These are phyloP conservation scores for Dorcus hopei DNA, from an alignment of 2,888 invertebrate species.

Conservation along the genomic window DNA sequence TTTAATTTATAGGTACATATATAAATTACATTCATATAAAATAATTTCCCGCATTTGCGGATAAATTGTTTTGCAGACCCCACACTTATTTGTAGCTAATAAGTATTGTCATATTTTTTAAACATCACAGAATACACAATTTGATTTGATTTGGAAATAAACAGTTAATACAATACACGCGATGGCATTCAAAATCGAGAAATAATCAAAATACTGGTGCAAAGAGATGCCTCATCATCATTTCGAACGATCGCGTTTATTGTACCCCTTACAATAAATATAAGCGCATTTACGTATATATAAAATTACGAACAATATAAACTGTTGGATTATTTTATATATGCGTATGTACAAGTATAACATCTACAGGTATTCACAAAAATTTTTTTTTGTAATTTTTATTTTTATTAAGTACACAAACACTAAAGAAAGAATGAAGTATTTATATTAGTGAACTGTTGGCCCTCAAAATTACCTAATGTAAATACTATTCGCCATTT, in stretches of 20 bases:
- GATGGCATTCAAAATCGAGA: background rate
- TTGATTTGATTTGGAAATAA: background rate
- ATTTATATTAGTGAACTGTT: conserved; percentile 40
- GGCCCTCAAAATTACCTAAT: conserved; percentile 42
- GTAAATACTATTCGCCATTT: conserved; percentile 31
- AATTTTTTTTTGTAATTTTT: background rate
- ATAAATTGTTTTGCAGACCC: conserved; percentile 28
- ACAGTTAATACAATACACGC: background rate
- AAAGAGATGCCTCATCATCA: too few relatives aligned
- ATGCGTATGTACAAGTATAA: background rate
- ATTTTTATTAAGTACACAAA: conserved; percentile 4
- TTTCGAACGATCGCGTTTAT: background rate
- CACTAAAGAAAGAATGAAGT: conserved; percentile 15
- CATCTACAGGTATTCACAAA: conserved; percentile 4
- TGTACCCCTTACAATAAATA: background rate
- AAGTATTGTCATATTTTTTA: conserved; percentile 40
- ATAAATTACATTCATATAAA: conserved; percentile 33
- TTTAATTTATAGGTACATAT: conserved; percentile 37
- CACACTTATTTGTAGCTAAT: conserved; percentile 32
- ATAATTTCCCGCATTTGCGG: conserved; percentile 12
- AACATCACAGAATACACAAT: conserved; percentile 35
- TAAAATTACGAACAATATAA: too few relatives aligned
- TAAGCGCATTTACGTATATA: too few relatives aligned
- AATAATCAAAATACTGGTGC: too few relatives aligned
- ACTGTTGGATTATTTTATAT: background rate